These are phyloP conservation scores for Phoebastria nigripes DNA, from an alignment of 2,797 vertebrate genomes.

Conservation along the genomic window DNA sequence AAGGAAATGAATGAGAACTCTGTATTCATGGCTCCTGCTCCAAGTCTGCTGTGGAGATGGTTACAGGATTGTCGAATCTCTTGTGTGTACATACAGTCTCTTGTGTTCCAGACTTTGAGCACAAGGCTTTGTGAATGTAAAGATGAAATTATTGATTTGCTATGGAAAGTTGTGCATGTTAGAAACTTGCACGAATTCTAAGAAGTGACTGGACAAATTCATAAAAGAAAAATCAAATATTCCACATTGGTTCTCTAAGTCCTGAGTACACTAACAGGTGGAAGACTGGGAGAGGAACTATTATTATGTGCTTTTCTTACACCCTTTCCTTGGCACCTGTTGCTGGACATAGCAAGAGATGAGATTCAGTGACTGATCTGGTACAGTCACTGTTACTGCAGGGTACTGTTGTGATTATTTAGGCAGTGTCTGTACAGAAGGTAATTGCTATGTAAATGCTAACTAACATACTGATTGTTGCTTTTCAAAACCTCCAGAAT, in stretches of 20 bases:
- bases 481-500: neutral
- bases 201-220: neutral
- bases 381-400: neutral
- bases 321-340: neutral
- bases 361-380: neutral
- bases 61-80: neutral
- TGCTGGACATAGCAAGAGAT: neutral
- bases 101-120: neutral
- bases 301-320: neutral
- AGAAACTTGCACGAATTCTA: neutral
- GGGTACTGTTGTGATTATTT: neutral
- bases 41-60: neutral
- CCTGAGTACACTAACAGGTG: neutral
- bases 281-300: neutral
- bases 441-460: neutral
- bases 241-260: neutral
- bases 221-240: neutral
- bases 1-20: neutral
- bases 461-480: neutral
- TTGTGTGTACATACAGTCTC: neutral
- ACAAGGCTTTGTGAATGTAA: neutral
- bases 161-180: neutral
- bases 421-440: neutral
- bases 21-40: neutral
- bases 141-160: neutral